A percentile compares a stretch with the other conserved stretches of the same genome.
Conservation (phyloP, 2,888 invertebrate species). For the Ernsta delagoae region DNA sequence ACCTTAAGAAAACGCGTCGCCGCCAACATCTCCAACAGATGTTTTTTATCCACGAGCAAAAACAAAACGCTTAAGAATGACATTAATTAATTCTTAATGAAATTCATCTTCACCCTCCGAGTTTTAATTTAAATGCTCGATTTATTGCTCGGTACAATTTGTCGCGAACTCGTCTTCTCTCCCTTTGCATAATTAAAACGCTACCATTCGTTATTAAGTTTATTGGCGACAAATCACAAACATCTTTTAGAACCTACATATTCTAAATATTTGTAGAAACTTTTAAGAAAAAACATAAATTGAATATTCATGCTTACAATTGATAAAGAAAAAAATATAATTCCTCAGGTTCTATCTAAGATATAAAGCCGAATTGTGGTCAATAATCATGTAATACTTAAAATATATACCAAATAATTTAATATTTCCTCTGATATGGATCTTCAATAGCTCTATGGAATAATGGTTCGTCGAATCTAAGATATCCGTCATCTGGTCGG, state of each 20-base stretch:
- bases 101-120: conserved; percentile 84
- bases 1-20: conserved; percentile 82
- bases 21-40: conserved; percentile 73
- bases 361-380: neutral
- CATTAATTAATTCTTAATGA: conserved; percentile 86
- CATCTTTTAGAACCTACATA: conserved; percentile 44
- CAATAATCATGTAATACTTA: too few species aligned
- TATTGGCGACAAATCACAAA: conserved; percentile 71
- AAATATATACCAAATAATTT: conserved; percentile 15
- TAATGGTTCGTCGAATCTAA: conserved; percentile 73
- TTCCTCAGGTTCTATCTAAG: neutral
- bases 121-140: conserved; percentile 82
- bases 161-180: conserved; percentile 64
- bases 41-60: conserved; percentile 82
- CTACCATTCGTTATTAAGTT: conserved; percentile 70
- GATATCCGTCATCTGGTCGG: conserved; percentile 68
- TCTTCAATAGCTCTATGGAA: conserved; percentile 75
- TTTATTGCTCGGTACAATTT: conserved; percentile 83
- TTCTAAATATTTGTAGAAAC: conserved; percentile 40
- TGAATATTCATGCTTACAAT: neutral
- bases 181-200: conserved; percentile 48
- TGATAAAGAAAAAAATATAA: neutral
- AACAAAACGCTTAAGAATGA: conserved; percentile 84
- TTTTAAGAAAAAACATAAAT: neutral
- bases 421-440: conserved; percentile 77